Evolutionary conservation across 2,888 invertebrate genomes (phyloP).

Genomic region (Poecilobothrus nobilitatus): DNA sequence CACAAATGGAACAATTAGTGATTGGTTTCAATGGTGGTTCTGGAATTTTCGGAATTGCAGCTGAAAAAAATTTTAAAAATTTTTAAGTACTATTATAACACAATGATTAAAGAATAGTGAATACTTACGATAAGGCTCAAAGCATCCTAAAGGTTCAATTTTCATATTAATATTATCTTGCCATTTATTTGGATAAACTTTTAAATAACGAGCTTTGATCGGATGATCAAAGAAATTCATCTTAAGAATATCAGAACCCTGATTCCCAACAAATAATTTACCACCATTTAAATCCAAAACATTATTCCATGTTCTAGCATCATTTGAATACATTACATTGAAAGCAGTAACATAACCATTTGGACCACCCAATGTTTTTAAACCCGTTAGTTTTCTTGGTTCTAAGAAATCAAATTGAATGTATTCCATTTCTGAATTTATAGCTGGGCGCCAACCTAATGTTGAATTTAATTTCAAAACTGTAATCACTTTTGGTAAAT

Average conservation of each 20-base stretch:
- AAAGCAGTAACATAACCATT: slow-evolving; percentile 68
- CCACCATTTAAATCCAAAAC: slow-evolving; percentile 51
- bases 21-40: slow-evolving; percentile 9
- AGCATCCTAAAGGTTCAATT: slow-evolving; percentile 72
- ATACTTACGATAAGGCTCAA: slow-evolving; percentile 57
- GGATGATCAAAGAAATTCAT: slow-evolving; percentile 63
- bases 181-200: slow-evolving; percentile 66
- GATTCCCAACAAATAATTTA: slow-evolving; percentile 62
- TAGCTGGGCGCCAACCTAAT: slow-evolving; percentile 58
- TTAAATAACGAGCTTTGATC: slow-evolving; percentile 61
- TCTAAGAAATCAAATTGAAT: slow-evolving; percentile 63
- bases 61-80: background rate
- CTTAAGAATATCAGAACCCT: slow-evolving; percentile 53
- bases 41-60: slow-evolving; percentile 5
- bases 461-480: slow-evolving; percentile 40
- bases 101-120: no score
- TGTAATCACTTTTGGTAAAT: slow-evolving; percentile 29
- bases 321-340: slow-evolving; percentile 63
- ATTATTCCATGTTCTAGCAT: slow-evolving; percentile 62
- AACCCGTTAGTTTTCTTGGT: slow-evolving; percentile 66
- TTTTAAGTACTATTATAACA: background rate
- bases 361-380: slow-evolving; percentile 63
- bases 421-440: slow-evolving; percentile 58
- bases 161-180: slow-evolving; percentile 62
- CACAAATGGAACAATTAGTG: slow-evolving; percentile 41